phyloP scores from a whole-genome alignment of 2,888 invertebrate species.

The Pristionchus arcanus region DNA sequence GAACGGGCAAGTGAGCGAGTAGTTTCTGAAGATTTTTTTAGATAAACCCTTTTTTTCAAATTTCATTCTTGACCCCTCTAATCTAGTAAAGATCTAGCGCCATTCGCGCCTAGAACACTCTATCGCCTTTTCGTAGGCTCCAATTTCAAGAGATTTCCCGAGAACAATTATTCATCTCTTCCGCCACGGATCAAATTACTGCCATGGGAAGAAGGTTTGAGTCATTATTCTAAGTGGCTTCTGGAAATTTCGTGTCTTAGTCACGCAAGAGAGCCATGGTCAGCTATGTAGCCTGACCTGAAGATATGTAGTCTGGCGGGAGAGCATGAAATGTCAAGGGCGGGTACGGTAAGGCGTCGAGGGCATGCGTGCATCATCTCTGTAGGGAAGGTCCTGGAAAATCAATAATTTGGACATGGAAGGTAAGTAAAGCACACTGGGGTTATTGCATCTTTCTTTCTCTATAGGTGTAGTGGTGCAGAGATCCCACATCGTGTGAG shows the following conservation, averaged over 20 bases:
- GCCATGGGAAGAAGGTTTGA: neutral
- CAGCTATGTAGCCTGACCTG: conserved; percentile 56
- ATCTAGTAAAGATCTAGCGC: neutral
- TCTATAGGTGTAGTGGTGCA: neutral
- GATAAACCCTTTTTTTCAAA: neutral
- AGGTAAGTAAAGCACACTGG: neutral
- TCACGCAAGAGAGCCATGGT: neutral
- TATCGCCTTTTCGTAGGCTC: neutral
- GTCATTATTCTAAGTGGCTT: conserved; percentile 8
- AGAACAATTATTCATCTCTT: conserved; percentile 29
- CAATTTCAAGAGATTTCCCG: conserved; percentile 23
- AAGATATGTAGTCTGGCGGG: conserved; percentile 72
- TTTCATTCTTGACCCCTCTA: neutral
- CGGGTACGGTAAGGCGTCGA: conserved; percentile 72
- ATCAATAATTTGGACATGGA: neutral
- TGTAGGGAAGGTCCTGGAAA: conserved; percentile 63
- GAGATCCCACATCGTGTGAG: neutral
- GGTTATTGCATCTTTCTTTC: neutral
- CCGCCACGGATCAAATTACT: conserved; percentile 31
- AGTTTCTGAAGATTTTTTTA: conserved; percentile 70
- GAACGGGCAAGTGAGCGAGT: conserved; percentile 67
- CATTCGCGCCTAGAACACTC: neutral
- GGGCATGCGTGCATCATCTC: conserved; percentile 70
- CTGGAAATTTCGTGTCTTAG: neutral
- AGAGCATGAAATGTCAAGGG: conserved; percentile 71